Base-by-base conservation (phyloP, 1,140 invertebrate genomes). In the Brachionus asplanchnoidis region DNA sequence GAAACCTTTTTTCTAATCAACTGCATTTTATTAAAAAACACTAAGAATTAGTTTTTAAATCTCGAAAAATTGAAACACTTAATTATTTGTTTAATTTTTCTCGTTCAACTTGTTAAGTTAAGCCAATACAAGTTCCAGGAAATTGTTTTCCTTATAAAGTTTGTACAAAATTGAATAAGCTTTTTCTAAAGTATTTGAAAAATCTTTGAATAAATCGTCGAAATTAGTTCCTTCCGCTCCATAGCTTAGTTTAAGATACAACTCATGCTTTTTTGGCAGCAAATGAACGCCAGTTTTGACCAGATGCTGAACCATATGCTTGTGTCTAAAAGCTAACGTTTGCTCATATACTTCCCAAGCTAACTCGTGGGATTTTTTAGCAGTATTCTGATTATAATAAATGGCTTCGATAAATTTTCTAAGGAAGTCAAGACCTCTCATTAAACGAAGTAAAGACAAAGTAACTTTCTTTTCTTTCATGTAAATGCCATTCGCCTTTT, bases 351-450 rank as follows among this genome's bases (percentile, higher is more conserved):
- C 79, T 66, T 82, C 36, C 36, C 32, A 42, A 42, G 79, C 79
- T 28, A 82, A 26, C 11, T 82, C 79, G 23, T 82, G 79, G 12
- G 53, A 23, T 11, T 82, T 82, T 65, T 82, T 82, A 2, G 7
- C 2, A 44, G 28, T 82, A 26, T 65, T 46, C 12, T 68, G 79
- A 82, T 82, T 82, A 14, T 82, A 12, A 82, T 82, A 82, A 26
- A 82, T 65, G 1, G 26, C 14, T 26, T 82, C 79, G 4, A 82
- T 42, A 11, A 82, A 60, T 40, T 82, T 82, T 60, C 79, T 60
- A 9, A 82, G n/a, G 40, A 82, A 82, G 20, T 82, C 79, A 14
- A 82, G 40, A 68, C 79, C 79, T 82, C 79, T 60, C n/a, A 82
- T 60, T 17, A 82, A 68, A 9, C 79, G 53, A 23, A 82, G 26